phyloP scores from a whole-genome alignment of 2,113 vertebrate genomes.

The Tapirus terrestris region DNA sequence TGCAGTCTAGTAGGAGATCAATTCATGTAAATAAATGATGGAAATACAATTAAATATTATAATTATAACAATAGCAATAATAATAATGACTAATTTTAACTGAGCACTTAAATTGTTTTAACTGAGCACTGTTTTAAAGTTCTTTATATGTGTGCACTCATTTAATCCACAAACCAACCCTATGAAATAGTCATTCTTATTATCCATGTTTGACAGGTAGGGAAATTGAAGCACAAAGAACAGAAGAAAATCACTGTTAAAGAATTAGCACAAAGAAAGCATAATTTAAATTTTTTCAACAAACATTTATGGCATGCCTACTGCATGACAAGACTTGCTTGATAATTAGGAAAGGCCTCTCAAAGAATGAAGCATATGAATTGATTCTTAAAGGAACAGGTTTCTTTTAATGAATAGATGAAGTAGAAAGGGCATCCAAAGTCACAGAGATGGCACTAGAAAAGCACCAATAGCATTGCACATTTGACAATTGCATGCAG shows the following conservation, averaged over 20 bases:
- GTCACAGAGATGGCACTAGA: accelerated
- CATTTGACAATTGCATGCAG: not conserved
- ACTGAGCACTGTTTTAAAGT: not conserved
- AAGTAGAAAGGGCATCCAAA: not conserved
- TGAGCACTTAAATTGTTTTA: not conserved
- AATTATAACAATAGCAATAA: not conserved
- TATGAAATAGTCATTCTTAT: not conserved
- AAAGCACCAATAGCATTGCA: not conserved
- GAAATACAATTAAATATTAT: not conserved
- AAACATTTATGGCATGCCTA: not conserved
- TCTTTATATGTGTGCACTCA: not conserved
- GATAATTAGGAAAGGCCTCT: not conserved
- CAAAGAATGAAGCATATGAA: not conserved
- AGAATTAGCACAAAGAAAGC: not conserved
- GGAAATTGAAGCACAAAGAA: not conserved
- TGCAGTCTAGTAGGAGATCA: not conserved
- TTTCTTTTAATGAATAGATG: not conserved
- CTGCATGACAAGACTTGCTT: not conserved
- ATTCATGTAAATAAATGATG: not conserved
- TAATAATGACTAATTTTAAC: not conserved
- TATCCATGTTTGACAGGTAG: not conserved
- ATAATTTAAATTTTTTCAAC: not conserved
- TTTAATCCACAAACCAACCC: not conserved
- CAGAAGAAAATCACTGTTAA: not conserved
- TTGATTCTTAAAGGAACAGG: not conserved